Evolutionary conservation across 1,140 invertebrate species (phyloP).

Genomic region (Macrotrachela quadricornifera): DNA sequence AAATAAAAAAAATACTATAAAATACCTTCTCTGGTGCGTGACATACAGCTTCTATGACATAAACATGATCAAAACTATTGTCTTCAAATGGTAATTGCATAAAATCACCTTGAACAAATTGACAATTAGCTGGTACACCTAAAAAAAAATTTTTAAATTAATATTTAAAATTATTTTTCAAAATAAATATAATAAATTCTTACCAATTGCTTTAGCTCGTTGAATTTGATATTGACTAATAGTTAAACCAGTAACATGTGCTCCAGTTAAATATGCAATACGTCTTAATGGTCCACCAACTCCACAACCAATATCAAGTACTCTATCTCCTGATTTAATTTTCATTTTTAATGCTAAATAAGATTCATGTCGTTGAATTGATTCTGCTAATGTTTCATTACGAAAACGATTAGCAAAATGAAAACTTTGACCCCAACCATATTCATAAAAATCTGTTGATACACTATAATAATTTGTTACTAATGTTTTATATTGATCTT

Average conservation of each 20-base stretch:
- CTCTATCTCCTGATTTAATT: neutral
- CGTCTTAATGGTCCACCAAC: conserved; percentile 2
- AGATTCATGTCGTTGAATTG: conserved; percentile 4
- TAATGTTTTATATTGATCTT: too few species aligned
- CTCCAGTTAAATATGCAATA: neutral
- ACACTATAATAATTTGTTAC: neutral
- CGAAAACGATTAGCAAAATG: neutral
- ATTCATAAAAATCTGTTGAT: conserved; percentile 8
- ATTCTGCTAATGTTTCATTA: neutral
- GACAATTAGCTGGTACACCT: neutral
- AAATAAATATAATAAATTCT: too few species aligned
- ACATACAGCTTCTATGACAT: conserved; percentile 6
- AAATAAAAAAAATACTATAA: too few species aligned
- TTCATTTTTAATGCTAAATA: neutral
- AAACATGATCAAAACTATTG: conserved; percentile 3
- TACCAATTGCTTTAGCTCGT: neutral
- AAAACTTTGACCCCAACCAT: conserved; percentile 8
- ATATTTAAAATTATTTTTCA: too few species aligned
- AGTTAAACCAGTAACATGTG: conserved; percentile 1
- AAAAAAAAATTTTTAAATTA: neutral
- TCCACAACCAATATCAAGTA: conserved; percentile 7
- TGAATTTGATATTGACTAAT: conserved; percentile 5
- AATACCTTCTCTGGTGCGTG: neutral
- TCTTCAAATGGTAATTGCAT: neutral
- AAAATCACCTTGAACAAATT: conserved; percentile 3